These are phyloP conservation scores for Sphaerophoria rueppellii DNA, from an alignment of 2,888 invertebrate genomes.

Conservation along the genomic window DNA sequence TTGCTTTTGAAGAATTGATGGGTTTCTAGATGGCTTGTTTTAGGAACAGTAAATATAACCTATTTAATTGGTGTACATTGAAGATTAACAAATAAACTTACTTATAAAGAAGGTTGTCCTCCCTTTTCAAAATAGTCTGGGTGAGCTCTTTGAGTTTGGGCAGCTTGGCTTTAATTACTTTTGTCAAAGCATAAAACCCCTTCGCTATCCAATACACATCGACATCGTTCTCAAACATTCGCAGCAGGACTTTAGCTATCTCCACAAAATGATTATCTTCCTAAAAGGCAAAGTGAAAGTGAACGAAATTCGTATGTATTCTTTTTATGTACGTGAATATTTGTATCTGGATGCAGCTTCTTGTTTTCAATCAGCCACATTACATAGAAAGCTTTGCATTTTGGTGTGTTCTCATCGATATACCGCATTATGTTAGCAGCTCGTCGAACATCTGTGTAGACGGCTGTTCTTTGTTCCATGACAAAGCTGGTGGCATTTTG, in stretches of 20 bases:
- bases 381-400: slow-evolving; percentile 87
- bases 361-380: slow-evolving; percentile 93
- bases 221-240: slow-evolving; percentile 88
- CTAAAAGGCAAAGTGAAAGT: slow-evolving; percentile 76
- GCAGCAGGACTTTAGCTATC: slow-evolving; percentile 87
- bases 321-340: slow-evolving; percentile 81
- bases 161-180: slow-evolving; percentile 86
- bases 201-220: slow-evolving; percentile 93
- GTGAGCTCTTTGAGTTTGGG: slow-evolving; percentile 87
- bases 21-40: slow-evolving; percentile 86
- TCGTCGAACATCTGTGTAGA: slow-evolving; percentile 89
- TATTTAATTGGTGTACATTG: not conserved
- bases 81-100: slow-evolving; percentile 75
- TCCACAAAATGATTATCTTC: slow-evolving; percentile 85
- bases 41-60: slow-evolving; percentile 49
- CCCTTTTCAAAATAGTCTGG: slow-evolving; percentile 87
- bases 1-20: slow-evolving; percentile 82
- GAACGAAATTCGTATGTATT: not conserved
- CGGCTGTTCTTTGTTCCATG: slow-evolving; percentile 87
- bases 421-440: slow-evolving; percentile 88
- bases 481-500: slow-evolving; percentile 90
- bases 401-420: slow-evolving; percentile 86
- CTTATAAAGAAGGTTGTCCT: slow-evolving; percentile 89
- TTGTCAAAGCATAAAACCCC: slow-evolving; percentile 88
- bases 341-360: slow-evolving; percentile 83